Conservation (phyloP, 1,140 invertebrate genomes). For the Planococcus citri region DNA sequence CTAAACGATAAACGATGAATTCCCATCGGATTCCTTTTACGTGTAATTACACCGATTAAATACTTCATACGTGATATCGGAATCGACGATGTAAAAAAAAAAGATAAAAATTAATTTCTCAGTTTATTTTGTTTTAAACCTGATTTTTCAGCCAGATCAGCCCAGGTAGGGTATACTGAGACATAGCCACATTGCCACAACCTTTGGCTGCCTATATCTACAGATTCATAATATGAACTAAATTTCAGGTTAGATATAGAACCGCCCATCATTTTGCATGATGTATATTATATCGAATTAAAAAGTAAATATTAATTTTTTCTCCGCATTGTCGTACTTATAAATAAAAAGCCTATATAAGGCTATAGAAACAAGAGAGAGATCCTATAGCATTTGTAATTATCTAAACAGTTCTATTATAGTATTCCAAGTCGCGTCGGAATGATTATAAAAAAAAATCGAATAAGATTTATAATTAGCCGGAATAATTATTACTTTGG, state of each 20-base stretch:
- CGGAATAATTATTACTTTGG: constrained; percentile 11
- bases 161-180: too few relatives aligned
- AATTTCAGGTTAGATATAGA: not conserved
- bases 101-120: too few relatives aligned
- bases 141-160: too few relatives aligned
- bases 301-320: constrained; percentile 4
- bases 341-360: not conserved
- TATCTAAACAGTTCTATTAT: constrained; percentile 8
- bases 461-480: constrained; percentile 9
- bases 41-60: too few relatives aligned
- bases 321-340: not conserved
- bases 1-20: too few relatives aligned
- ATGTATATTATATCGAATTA: not conserved
- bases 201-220: too few relatives aligned
- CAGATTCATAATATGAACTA: not conserved
- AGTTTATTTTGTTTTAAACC: too few relatives aligned
- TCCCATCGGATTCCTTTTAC: too few relatives aligned
- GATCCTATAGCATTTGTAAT: constrained; percentile 5
- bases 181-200: too few relatives aligned
- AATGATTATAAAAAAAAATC: constrained; percentile 17
- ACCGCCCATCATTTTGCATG: not conserved
- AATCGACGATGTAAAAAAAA: too few relatives aligned
- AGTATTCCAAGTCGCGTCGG: not conserved
- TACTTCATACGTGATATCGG: too few relatives aligned
- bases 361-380: too few relatives aligned